Base-by-base conservation (phyloP, 2,797 vertebrate genomes). In the Anguilla pacifica region DNA sequence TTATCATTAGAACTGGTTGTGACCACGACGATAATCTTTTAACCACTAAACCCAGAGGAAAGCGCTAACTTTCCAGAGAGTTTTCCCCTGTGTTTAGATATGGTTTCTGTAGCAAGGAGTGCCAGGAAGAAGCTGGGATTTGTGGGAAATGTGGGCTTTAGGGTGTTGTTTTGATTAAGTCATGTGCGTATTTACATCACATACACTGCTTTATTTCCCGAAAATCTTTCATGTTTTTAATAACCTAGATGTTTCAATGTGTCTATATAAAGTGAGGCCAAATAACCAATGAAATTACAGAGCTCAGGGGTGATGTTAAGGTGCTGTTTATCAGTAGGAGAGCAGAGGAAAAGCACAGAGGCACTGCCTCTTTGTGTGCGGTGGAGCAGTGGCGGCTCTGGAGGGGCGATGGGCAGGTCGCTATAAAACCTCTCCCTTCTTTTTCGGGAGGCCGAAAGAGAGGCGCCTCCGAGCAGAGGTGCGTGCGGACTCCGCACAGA, bases 21-120 rank as follows among this genome's bases (percentile, higher is more conserved):
- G 64, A 77, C 84, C 67, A n/a, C 25, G 9, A 17, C 22, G 13
- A 86, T 86, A 25, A 85, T 84, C 83, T 25, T 39, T 77, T 79
- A 77, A 86, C 67, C 35, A 72, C 87, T 88, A 55, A 83, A 64
- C 59, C 49, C 31, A 19, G 55, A 46, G 67, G 35, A 67, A 57
- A 64, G 64, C 31, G 49, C 7, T 13, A 77, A 51, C 53, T 55
- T 74, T 77, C 53, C 25, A 49, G 83, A 51, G 67, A 6, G 15
- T 39, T 85, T 77, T 57, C 39, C 87, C 87, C 51, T 28, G 81
- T 35, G 49, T 84, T 87, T 74, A 25, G 51, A 53, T 17, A 86
- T 17, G 35, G 86, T 35, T 59, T 61, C 15, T 31, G 55, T 61
- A 35, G 55, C n/a, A 11, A 31, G 61, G 79, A 51, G n/a, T 35